Evolutionary conservation across 2,113 vertebrate genomes (phyloP), one percentile per base, ranked within the genome.

Genomic region (Garra rufa): DNA sequence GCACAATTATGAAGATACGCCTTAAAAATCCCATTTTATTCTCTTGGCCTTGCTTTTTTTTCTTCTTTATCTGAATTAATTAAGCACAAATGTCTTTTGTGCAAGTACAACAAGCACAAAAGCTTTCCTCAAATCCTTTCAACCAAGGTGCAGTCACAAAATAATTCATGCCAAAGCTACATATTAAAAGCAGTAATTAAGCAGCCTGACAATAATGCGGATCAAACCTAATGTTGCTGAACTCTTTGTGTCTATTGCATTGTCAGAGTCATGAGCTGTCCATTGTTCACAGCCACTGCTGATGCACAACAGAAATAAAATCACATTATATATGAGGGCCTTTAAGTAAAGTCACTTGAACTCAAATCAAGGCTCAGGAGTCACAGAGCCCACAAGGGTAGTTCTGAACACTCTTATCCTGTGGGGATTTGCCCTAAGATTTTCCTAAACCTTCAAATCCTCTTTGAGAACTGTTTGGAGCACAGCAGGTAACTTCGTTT

Each of bases 91-190:
- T 26, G 43, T 65, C 17, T 24, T 57, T 41, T 59, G 75, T 77
- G 75, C 30, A 41, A 77, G 75, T 24, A 57, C 75, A 59, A 76
- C 41, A 15, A 44, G 38, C 13, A 69, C 61, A 81, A 69, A 67
- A 48, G 44, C 24, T 65, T 81, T 38, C n/a, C 78, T 46, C 43
- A 65, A 78, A 81, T 81, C 59, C 78, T 43, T 30, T 81, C 26
- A 28, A 34, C 38, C 41, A 19, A 61, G 55, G 41, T 46, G 76
- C 24, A 81, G 43, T 30, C 9, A 9, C 24, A 48, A 67, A 81
- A 67, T 81, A 67, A 67, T 81, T 30, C 30, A 78, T 61, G n/a
- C n/a, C 17, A 28, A 46, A 34, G 61, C 59, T 34, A 67, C 19
- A 69, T 50, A 50, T 63, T 63, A 63, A 79, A 59, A 61, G 76